Evolutionary conservation across 2,888 invertebrate genomes (phyloP), one percentile per base, ranked within the genome.

Genomic region (Tenthredo mesomela): DNA sequence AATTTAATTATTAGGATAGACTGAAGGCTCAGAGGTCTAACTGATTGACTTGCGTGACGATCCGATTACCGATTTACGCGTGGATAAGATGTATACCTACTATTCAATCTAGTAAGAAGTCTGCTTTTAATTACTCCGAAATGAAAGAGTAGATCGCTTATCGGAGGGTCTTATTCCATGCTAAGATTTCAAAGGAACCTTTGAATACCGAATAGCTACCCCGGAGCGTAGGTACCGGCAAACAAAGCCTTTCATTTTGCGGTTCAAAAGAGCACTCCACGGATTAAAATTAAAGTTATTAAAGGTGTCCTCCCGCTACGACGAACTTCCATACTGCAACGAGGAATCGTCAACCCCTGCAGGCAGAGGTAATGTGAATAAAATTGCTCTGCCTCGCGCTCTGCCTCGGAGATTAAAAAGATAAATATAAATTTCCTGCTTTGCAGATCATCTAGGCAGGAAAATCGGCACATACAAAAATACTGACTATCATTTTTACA

Each of bases 181-280:
- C 25, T 50, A 40, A 61, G 50, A 77, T 77, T 54, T 77, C 50
- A 33, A 77, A 29, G 54, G 29, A 18, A 54, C n/a, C n/a, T 77
- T 6, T 77, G 25, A 77, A 54, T 77, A 40, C 40, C 71, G 71
- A 73, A 73, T 73, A 43, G 43, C 71, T 54, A 50, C 77, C 29
- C 25, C 7, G 9, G 33, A 77, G 47, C 29, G 29, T 50, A 77
- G 37, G 61, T 61, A 37, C 18, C 37, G 21, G 21, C 21, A 61
- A 54, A 67, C 84, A 77, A 84, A 78, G 84, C 84, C 84, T 84
- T 88, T 89, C 86, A 87, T 88, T 87, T 84, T 58, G 70, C 84
- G 85, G 82, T 88, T 89, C 87, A 87, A 88, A 89, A 87, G 88
- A 88, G 86, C 90, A 90, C 90, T 90, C 86, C 83, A 85, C 73